Evolutionary conservation across 2,888 invertebrate genomes (phyloP).

Genomic region (Phymatocera aterrima): DNA sequence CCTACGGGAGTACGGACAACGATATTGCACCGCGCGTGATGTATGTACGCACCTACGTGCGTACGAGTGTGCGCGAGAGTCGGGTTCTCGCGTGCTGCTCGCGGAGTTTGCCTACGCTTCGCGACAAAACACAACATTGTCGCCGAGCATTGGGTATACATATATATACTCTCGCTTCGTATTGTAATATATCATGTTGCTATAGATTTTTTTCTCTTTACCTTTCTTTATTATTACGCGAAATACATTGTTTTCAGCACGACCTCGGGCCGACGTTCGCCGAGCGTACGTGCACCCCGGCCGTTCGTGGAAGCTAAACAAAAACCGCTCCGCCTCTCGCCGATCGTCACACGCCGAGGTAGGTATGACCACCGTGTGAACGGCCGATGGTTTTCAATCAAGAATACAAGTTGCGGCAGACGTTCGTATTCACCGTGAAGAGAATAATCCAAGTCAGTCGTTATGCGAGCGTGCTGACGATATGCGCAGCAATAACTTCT

Average conservation of each 20-base stretch:
- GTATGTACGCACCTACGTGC: not conserved
- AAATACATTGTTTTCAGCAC: constrained; percentile 70
- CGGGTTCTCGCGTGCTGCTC: constrained; percentile 54
- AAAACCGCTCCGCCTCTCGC: constrained; percentile 4
- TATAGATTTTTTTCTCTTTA: not conserved
- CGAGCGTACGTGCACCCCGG: constrained; percentile 19
- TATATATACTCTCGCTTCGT: constrained; percentile 59
- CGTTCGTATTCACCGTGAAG: no score
- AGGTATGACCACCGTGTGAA: constrained; percentile 26
- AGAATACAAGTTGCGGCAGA: no score
- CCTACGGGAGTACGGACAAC: not conserved
- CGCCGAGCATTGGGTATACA: constrained; percentile 55
- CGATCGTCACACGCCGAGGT: constrained; percentile 6
- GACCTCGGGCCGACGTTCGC: constrained; percentile 56
- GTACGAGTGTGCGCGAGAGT: constrained; percentile 29
- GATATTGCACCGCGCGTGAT: no score
- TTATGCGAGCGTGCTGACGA: no score
- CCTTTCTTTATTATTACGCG: constrained; percentile 47
- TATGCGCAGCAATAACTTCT: no score
- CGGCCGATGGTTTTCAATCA: constrained; percentile 11
- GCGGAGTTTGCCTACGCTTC: constrained; percentile 54
- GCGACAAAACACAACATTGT: constrained; percentile 71
- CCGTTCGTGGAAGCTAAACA: constrained; percentile 40
- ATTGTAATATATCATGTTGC: constrained; percentile 44
- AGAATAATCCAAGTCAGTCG: no score